Conservation (phyloP, 1,140 invertebrate species). For the Nixonia krombeini region DNA sequence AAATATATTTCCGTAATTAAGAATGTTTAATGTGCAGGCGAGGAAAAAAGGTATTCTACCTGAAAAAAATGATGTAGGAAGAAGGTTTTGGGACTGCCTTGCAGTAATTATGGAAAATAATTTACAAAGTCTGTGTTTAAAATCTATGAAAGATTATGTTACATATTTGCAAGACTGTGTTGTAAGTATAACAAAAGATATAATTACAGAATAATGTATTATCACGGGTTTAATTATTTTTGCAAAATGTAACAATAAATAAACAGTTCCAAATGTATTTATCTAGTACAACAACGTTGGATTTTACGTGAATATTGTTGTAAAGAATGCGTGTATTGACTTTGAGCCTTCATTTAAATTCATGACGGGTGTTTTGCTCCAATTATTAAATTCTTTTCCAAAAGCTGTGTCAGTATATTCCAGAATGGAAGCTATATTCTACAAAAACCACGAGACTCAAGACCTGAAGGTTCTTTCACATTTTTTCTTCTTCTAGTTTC, state of each 20-base stretch:
- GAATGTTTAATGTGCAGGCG: conserved; percentile 76
- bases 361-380: conserved; percentile 80
- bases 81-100: conserved; percentile 87
- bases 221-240: no score
- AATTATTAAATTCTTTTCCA: conserved; percentile 75
- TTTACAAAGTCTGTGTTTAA: conserved; percentile 83
- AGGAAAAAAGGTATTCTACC: conserved; percentile 83
- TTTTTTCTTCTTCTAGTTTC: conserved; percentile 30
- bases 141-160: conserved; percentile 84
- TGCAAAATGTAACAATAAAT: background rate
- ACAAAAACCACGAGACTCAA: no score
- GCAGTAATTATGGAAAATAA: conserved; percentile 90
- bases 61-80: conserved; percentile 78
- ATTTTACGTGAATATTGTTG: conserved; percentile 80
- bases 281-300: conserved; percentile 78
- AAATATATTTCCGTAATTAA: conserved; percentile 5
- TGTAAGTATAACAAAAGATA: conserved; percentile 73
- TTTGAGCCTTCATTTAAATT: conserved; percentile 87
- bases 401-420: conserved; percentile 27
- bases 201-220: no score
- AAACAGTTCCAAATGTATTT: background rate
- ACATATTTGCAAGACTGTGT: conserved; percentile 82
- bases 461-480: no score
- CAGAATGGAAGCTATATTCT: conserved; percentile 78
- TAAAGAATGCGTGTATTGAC: conserved; percentile 78